Base-by-base conservation (phyloP, 2,888 invertebrate genomes). In the Ochropleura leucogaster region DNA sequence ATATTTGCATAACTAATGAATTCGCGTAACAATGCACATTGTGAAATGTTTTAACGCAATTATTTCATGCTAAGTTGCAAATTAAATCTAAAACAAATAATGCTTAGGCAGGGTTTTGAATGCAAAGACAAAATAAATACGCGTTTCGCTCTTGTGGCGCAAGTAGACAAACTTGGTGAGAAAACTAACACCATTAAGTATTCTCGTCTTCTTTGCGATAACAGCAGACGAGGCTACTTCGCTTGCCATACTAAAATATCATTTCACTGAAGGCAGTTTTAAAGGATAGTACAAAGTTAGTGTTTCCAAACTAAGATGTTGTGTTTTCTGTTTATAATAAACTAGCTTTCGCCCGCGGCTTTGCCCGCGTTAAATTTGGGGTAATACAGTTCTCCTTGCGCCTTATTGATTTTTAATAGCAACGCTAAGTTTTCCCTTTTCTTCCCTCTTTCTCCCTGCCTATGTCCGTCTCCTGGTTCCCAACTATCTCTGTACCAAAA, bases 181-280 rank as follows among this genome's bases (percentile, higher is more conserved):
- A 69, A 70, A 83, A 81, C 74, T 59, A 83, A 83, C 74, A 75
- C 67, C 57, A 75, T 76, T 84, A 73, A 53, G 68, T 78, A 84
- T 75, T 73, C 69, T 55, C 53, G 68, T 70, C 69, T 65, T 62
- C 68, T 71, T 57, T 55, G 55, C 69, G 68, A 80, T 75, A 80
- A 59, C 59, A 53, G 71, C 57, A 57, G 67, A 70, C 44, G 69
- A 10, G 51, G 69, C 68, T 79, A 72, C 70, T 82, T 68, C 47
- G 49, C 14, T 20, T 53, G 60, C n/a, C 57, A n/a, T 65, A 40
- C 68, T 68, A 67, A 77, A 82, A 79, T 82, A 67, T 70, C 40
- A 59, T 67, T 67, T 65, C 65, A 49, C 57, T 71, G 14, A n/a
- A 46, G 20, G 49, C 60, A 42, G 51, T 69, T 80, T 72, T 68